A percentile compares a stretch with the other conserved stretches of the same genome.
These are phyloP conservation scores for Bombyx mandarina DNA, from an alignment of 1,140 invertebrate species.

Conservation along the genomic window DNA sequence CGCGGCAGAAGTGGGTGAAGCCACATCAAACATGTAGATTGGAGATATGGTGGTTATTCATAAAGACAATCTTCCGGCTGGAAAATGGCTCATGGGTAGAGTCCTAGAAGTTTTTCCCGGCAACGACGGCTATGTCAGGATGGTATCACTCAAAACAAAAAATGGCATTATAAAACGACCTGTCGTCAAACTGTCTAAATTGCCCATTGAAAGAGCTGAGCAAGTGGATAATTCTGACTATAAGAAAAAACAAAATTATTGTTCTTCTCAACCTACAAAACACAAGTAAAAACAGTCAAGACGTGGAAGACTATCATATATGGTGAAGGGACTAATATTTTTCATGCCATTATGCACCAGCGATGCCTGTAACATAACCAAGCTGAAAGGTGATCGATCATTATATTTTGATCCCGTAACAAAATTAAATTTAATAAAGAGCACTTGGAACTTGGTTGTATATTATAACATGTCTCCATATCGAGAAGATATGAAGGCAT, in stretches of 20 bases:
- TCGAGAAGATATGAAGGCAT: no score
- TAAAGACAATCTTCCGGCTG: constrained; percentile 10
- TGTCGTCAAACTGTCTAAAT: constrained; percentile 6
- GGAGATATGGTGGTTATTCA: constrained; percentile 6
- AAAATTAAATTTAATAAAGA: not conserved
- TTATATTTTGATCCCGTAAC: not conserved
- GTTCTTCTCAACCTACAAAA: not conserved
- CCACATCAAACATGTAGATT: constrained; percentile 5
- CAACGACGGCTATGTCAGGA: constrained; percentile 3
- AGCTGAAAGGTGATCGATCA: not conserved
- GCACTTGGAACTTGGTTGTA: constrained; percentile 1
- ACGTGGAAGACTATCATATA: not conserved
- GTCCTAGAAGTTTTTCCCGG: constrained; percentile 9
- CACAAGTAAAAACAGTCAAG: not conserved
- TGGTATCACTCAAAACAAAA: constrained; percentile 12
- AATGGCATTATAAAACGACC: constrained; percentile 12
- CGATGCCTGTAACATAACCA: not conserved
- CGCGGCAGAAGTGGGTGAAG: constrained; percentile 7
- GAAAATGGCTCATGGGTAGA: constrained; percentile 7
- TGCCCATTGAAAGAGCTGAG: constrained; percentile 4
- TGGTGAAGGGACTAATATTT: not conserved
- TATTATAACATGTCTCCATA: not conserved
- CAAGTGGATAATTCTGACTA: not conserved
- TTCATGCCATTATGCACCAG: not conserved
- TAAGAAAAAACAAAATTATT: no score